A percentile compares a stretch with the other conserved stretches of the same genome.
These are phyloP conservation scores for Anthonomus grandis DNA, from an alignment of 1,140 invertebrate genomes.

Conservation along the genomic window DNA sequence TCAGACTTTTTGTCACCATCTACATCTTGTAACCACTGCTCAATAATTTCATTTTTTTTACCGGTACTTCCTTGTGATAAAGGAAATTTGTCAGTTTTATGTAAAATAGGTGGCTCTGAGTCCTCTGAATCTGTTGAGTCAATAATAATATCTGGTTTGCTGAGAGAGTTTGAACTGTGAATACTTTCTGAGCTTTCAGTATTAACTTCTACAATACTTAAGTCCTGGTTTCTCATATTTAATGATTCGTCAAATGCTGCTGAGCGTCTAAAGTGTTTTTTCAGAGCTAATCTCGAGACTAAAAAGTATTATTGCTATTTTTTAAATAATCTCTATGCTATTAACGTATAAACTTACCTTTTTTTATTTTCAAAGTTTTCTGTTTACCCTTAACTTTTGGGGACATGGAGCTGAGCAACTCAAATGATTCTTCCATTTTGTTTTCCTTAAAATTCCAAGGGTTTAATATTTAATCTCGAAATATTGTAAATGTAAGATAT, in stretches of 20 bases:
- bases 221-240: constrained; percentile 21
- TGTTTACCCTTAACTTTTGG: constrained; percentile 28
- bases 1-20: constrained; percentile 16
- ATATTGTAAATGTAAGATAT: too few species aligned
- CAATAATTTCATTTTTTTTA: constrained; percentile 14
- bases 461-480: too few species aligned
- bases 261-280: constrained; percentile 36
- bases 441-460: too few species aligned
- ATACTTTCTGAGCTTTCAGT: constrained; percentile 15
- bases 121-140: constrained; percentile 9
- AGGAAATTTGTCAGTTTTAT: neutral
- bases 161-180: constrained; percentile 7
- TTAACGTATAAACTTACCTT: constrained; percentile 23
- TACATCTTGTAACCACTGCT: constrained; percentile 30
- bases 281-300: constrained; percentile 36
- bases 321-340: neutral
- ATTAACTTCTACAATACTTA: constrained; percentile 26
- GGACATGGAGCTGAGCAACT: constrained; percentile 36
- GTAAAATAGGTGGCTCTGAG: neutral
- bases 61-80: neutral
- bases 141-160: constrained; percentile 17
- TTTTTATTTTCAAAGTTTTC: constrained; percentile 23
- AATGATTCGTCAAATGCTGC: constrained; percentile 30
- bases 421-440: constrained; percentile 31
- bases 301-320: constrained; percentile 20